Base-by-base conservation (phyloP, 1,140 invertebrate species). In the Watersipora subatra region DNA sequence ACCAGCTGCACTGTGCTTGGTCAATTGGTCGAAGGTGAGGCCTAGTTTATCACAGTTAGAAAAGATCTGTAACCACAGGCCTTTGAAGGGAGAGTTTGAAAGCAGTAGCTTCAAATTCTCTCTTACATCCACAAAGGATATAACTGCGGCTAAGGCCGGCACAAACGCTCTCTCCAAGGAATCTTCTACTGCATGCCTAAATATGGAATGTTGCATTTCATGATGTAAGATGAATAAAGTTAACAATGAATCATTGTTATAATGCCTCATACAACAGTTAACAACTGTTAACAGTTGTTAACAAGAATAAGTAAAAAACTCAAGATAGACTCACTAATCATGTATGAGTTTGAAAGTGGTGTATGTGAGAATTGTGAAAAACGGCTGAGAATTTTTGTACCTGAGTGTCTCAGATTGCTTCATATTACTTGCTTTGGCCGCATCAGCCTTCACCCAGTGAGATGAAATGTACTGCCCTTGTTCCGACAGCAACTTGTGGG, bases 401-500 rank as follows among this genome's bases (percentile, higher is more conserved):
- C 72, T 71, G 58, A 75, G 73, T 17, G 74, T 74, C 46, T 72
- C 73, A 20, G 72, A 68, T 64, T 69, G 72, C 46, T 72, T 70
- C 26, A 74, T 69, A 46, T 64, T 62, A 12, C 73, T 70, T 19
- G 64, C 29, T 58, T 68, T 67, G 19, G 71, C 69, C 25, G 72
- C 73, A 27, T 74, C 73, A 17, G 61, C 66, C 19, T 64, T 67
- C 22, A 75, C 30, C 74, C 74, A 75, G 57, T 66, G 34, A 46
- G 7, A 7, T 12, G 34, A 7, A 7, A 46, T n/a, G 34, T 46
- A 46, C 34, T 46, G 34, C 34, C n/a, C 34, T n/a, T 46, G 34
- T 7, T 46, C 34, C 34, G 7, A 7, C 34, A 46, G n/a, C n/a
- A 46, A n/a, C 34, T 46, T 46, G 7, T 46, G 34, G n/a, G n/a